A percentile compares a stretch with the other conserved stretches of the same genome.
Evolutionary conservation across 2,797 vertebrate species (phyloP).

Genomic region (Darevskia nairensis): DNA sequence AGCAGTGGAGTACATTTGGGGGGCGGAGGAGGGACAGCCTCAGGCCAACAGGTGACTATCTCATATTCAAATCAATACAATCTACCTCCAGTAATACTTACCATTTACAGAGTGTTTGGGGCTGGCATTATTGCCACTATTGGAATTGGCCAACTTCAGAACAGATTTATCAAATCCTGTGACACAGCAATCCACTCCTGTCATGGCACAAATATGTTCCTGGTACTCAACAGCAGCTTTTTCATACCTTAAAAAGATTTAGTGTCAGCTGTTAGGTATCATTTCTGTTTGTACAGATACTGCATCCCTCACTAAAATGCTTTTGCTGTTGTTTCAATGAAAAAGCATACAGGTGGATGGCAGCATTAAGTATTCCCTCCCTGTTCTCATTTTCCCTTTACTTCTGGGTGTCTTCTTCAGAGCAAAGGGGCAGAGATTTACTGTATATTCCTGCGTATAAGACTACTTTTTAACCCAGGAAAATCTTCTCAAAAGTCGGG

Average conservation of each 20-base stretch:
- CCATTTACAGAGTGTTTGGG: conserved; percentile 92
- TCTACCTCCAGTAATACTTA: conserved; percentile 62
- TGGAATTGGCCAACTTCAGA: conserved; percentile 85
- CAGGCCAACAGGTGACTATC: neutral
- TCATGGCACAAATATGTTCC: conserved; percentile 93
- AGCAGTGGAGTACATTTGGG: neutral
- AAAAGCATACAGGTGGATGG: neutral
- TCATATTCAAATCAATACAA: neutral
- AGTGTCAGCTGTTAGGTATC: neutral
- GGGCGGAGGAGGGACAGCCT: neutral
- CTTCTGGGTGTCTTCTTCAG: neutral
- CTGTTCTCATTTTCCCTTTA: neutral
- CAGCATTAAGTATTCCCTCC: too few species aligned
- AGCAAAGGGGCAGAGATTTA: neutral
- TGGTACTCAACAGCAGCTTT: conserved; percentile 95
- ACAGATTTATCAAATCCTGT: conserved; percentile 87
- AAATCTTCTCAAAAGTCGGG: too few species aligned
- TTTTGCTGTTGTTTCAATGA: neutral
- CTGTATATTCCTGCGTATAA: too few species aligned
- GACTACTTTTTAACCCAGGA: too few species aligned
- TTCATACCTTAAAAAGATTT: conserved; percentile 87
- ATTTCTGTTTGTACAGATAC: neutral
- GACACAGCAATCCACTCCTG: conserved; percentile 92
- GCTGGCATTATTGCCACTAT: conserved; percentile 84
- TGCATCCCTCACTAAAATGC: neutral